Base-by-base conservation (phyloP, 2,888 invertebrate genomes). In the Latheticus oryzae region DNA sequence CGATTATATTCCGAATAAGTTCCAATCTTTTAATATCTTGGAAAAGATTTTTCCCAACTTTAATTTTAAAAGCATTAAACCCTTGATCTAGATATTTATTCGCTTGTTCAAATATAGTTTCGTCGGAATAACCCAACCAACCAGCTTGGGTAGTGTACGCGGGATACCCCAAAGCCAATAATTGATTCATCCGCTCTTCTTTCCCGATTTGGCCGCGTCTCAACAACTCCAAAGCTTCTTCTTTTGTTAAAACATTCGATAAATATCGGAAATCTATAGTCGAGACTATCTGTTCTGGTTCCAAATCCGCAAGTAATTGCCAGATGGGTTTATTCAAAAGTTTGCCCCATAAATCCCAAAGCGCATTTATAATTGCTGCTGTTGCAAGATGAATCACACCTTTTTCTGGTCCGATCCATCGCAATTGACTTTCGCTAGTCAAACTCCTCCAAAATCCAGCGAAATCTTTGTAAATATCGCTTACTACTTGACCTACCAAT, bases 361-460 rank as follows among this genome's bases (percentile, higher is more conserved):
- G 76, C 1, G 93, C 90, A 77, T 95, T 96, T n/a, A 94, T 79
- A 45, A 95, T 85, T 4, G 93, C 95, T 0, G 93, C 94, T 1
- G 88, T 87, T 0, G 95, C 95, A 65, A 96, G 80, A 79, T 95
- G 95, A 5, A 87, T 87, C 0, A 91, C 95, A 5, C 95, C 95
- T 78, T 95, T 95, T 76, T 95, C 94, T 5, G 95, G 95, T 1
- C 95, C 95, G 78, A 93, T 93, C 95, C 95, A 95, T 89, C 95
- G 82, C 73, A 95, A 81, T 78, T 96, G 96, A 32, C 91, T 88
- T 71, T 95, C 94, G 71, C 90, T 92, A 0, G 93, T 93, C 13
- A 96, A 76, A 11, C 82, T 81, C 54, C 91, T 83, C 93, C 94
- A 95, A 74, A 93, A 93, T 0, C 72, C 73, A 0, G 85, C 89